These are phyloP conservation scores for Platygyra sinensis DNA, from an alignment of 64 coral and sea anemone genomes.

Conservation along the genomic window DNA sequence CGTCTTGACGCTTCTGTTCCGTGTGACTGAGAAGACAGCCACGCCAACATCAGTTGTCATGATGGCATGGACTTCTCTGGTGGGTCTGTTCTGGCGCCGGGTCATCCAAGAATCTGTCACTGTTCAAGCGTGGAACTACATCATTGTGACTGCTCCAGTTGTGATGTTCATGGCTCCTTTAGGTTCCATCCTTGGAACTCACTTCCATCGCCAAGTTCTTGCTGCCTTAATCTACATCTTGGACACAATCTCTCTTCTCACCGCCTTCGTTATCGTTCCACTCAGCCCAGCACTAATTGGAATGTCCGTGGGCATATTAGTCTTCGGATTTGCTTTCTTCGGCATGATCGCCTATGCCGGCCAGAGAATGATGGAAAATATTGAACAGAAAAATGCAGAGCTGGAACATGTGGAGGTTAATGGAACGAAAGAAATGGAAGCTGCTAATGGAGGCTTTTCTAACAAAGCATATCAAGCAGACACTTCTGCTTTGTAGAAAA, in stretches of 20 bases:
- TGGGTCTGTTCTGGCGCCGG: constrained; percentile 68
- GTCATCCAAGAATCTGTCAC: constrained; percentile 42
- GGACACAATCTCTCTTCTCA: constrained; percentile 58
- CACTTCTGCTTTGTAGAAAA: too few relatives aligned
- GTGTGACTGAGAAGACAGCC: constrained; percentile 79
- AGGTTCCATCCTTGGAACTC: constrained; percentile 63
- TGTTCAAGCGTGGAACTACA: constrained; percentile 48
- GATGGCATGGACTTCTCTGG: constrained; percentile 68
- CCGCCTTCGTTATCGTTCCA: constrained; percentile 39
- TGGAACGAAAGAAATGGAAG: background rate
- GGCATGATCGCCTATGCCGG: constrained; percentile 17
- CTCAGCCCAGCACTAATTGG: constrained; percentile 14
- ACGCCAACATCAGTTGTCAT: constrained; percentile 76
- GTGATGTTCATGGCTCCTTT: constrained; percentile 61
- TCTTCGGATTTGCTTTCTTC: constrained; percentile 66
- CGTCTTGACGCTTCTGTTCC: constrained; percentile 72
- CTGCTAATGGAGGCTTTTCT: constrained; percentile 4
- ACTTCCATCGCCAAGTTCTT: constrained; percentile 72
- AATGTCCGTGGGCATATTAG: constrained; percentile 47
- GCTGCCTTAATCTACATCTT: constrained; percentile 57
- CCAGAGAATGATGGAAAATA: background rate
- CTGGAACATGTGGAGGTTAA: background rate
- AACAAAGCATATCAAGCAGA: background rate
- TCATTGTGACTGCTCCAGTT: constrained; percentile 56
- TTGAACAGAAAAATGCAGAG: too few relatives aligned